phyloP scores from a whole-genome alignment of 2,797 vertebrate species.

The Falco biarmicus region DNA sequence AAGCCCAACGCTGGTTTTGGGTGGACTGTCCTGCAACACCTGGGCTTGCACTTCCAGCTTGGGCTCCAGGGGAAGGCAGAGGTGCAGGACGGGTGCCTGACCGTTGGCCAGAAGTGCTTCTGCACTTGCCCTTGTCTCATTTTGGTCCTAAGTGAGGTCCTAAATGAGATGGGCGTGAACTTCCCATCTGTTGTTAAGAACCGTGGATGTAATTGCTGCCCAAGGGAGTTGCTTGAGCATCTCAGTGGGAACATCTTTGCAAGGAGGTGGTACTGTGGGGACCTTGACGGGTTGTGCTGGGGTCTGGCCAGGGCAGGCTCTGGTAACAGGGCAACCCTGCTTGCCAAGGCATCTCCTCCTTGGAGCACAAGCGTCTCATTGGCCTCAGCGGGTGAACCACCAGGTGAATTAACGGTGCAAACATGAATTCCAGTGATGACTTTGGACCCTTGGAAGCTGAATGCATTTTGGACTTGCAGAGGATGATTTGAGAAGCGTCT shows the following conservation, averaged over 20 bases:
- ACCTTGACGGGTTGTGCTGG: background rate
- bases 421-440: background rate
- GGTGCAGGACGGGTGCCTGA: rapidly evolving
- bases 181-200: background rate
- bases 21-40: background rate
- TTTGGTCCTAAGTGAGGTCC: background rate
- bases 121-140: background rate
- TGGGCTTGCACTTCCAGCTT: background rate
- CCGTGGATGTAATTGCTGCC: background rate
- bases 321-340: rapidly evolving
- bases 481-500: background rate
- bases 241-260: background rate
- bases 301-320: background rate
- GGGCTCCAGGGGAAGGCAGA: background rate
- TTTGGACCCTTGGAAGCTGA: background rate
- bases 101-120: background rate
- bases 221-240: background rate
- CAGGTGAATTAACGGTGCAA: background rate
- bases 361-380: background rate
- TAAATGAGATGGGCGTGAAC: background rate
- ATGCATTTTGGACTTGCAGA: background rate
- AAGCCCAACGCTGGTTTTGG: background rate
- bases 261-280: background rate
- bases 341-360: background rate
- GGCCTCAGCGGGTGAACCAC: background rate